Percentiles rank a stretch among this genome's conserved stretches.
Evolutionary conservation across 2,888 invertebrate species (phyloP).

Genomic region (Antheraea assamensis): DNA sequence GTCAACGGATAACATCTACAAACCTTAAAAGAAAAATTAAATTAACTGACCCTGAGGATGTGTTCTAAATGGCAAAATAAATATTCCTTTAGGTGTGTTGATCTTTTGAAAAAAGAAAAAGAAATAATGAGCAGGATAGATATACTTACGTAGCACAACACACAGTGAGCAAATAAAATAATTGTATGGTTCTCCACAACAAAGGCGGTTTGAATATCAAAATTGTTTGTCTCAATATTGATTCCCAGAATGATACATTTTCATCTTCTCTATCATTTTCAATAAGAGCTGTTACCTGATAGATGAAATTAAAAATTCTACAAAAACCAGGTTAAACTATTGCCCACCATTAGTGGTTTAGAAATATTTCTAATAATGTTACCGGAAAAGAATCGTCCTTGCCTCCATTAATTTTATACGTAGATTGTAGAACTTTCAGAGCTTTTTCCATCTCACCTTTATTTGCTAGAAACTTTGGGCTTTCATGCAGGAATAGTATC

Average conservation of each 20-base stretch:
- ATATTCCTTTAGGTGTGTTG: background rate
- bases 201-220: constrained; percentile 78
- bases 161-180: constrained; percentile 78
- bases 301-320: background rate
- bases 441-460: constrained; percentile 82
- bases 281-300: constrained; percentile 11
- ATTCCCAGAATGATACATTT: constrained; percentile 52
- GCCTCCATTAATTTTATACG: constrained; percentile 51
- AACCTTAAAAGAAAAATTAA: too few relatives aligned
- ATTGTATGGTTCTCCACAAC: constrained; percentile 73
- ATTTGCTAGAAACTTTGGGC: constrained; percentile 87
- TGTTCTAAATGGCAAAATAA: too few relatives aligned
- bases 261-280: constrained; percentile 2
- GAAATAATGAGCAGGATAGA: too few relatives aligned
- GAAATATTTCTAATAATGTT: constrained; percentile 18
- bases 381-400: constrained; percentile 49
- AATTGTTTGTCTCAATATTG: constrained; percentile 72
- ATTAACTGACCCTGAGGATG: too few relatives aligned
- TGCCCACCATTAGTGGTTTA: background rate
- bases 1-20: too few relatives aligned
- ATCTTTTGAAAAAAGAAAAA: background rate
- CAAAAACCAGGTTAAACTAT: too few relatives aligned
- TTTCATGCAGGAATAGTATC: constrained; percentile 84
- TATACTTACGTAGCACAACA: constrained; percentile 83
- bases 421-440: constrained; percentile 56